phyloP scores from a whole-genome alignment of 2,797 vertebrate genomes.

The Acrossocheilus wenchowensis region DNA sequence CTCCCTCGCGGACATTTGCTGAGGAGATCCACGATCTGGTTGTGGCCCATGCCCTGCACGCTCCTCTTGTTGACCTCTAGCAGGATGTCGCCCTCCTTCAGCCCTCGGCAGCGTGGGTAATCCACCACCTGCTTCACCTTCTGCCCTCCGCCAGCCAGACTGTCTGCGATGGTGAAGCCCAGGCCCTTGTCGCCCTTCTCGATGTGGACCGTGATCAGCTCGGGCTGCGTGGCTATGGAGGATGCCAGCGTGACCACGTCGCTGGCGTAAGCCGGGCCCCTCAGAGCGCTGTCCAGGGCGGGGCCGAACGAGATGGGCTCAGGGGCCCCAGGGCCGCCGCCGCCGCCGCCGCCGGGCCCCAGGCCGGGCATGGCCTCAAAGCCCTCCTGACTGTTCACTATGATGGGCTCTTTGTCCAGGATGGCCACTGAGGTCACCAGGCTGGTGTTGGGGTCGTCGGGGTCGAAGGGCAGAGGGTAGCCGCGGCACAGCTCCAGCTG shows the following conservation, averaged over 20 bases:
- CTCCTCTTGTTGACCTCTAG: conserved; percentile 98
- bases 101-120: conserved; percentile 93
- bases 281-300: conserved; percentile 70
- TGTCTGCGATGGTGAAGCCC: conserved; percentile 97
- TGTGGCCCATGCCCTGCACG: conserved; percentile 95
- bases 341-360: conserved; percentile 66
- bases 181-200: conserved; percentile 98
- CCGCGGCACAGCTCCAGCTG: conserved; percentile 97
- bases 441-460: conserved; percentile 97
- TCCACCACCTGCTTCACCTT: conserved; percentile 98
- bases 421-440: conserved; percentile 98
- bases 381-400: conserved; percentile 94
- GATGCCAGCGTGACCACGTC: conserved; percentile 95
- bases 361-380: conserved; percentile 87
- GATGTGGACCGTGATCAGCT: conserved; percentile 98
- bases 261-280: conserved; percentile 81
- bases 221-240: conserved; percentile 95
- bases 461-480: conserved; percentile 97
- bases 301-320: conserved; percentile 83
- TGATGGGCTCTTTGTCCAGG: conserved; percentile 97
- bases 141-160: conserved; percentile 91
- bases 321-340: neutral
- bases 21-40: conserved; percentile 98
- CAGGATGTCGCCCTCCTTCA: conserved; percentile 95
- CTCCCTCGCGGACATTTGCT: conserved; percentile 95